phyloP scores from a whole-genome alignment of 2,113 vertebrate species.

The Xiphophorus couchianus region DNA sequence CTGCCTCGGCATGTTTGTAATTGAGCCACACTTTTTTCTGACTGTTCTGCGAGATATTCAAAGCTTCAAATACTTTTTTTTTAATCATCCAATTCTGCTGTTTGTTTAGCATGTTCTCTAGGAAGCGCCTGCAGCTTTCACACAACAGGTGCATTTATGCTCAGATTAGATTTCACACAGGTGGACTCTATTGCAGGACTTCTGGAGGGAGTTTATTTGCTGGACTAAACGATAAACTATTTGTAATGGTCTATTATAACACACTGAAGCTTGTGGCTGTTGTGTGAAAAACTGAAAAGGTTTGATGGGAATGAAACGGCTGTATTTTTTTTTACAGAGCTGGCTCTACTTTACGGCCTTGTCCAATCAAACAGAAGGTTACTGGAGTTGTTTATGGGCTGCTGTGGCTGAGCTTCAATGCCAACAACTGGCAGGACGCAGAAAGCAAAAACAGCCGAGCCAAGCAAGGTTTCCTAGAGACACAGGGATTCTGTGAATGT shows the following conservation, averaged over 20 bases:
- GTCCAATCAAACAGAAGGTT: conserved; percentile 53
- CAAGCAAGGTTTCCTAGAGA: conserved; percentile 12
- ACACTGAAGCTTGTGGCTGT: neutral
- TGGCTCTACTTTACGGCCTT: conserved; percentile 42
- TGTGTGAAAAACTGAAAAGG: neutral
- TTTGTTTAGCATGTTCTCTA: neutral
- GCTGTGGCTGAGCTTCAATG: conserved; percentile 22
- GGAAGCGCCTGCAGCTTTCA: neutral
- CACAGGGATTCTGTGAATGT: conserved; percentile 6
- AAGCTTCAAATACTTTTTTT: neutral
- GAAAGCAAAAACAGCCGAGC: neutral
- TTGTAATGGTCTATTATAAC: neutral
- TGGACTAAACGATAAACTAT: neutral
- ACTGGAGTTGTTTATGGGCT: conserved; percentile 55
- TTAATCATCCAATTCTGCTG: neutral
- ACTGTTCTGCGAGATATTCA: neutral
- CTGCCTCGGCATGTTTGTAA: neutral
- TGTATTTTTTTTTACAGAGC: neutral
- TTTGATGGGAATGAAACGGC: neutral
- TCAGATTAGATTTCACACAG: neutral
- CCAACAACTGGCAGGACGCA: conserved; percentile 24
- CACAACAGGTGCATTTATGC: neutral
- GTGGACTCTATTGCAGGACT: neutral
- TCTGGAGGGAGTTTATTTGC: neutral
- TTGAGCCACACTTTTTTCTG: too few relatives aligned